Evolutionary conservation across 1,140 invertebrate species (phyloP).

Genomic region (Trypoxylus dichotomus): DNA sequence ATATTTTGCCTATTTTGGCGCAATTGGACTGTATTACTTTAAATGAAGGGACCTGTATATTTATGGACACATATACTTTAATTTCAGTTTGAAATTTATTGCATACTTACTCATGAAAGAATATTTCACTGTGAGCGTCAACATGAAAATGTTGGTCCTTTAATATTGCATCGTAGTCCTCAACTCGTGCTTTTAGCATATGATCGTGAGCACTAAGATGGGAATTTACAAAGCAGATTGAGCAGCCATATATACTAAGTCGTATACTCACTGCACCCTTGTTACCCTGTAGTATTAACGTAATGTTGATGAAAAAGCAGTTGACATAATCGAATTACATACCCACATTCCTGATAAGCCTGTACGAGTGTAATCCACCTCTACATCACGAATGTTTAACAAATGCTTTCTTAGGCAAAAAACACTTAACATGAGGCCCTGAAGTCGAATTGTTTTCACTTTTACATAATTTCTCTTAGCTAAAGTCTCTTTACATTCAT

Average conservation of each 20-base stretch:
- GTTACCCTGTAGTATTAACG: constrained; percentile 75
- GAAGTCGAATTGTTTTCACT: constrained; percentile 73
- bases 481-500: constrained; percentile 70
- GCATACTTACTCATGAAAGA: constrained; percentile 84
- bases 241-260: constrained; percentile 83
- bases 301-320: background rate
- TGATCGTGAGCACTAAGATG: constrained; percentile 89
- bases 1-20: too few relatives aligned
- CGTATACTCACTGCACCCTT: constrained; percentile 90
- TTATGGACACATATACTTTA: too few relatives aligned
- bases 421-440: constrained; percentile 76
- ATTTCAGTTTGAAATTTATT: background rate
- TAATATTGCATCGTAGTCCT: constrained; percentile 84
- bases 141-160: constrained; percentile 72
- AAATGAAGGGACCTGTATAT: background rate
- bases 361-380: constrained; percentile 82
- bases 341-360: constrained; percentile 88
- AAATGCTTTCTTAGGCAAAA: constrained; percentile 80
- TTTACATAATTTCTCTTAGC: constrained; percentile 74
- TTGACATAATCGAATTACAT: constrained; percentile 44
- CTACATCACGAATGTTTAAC: constrained; percentile 76
- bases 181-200: constrained; percentile 74
- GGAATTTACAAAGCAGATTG: constrained; percentile 83
- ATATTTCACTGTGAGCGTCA: constrained; percentile 75
- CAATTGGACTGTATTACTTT: too few relatives aligned